Evolutionary conservation across 2,888 invertebrate genomes (phyloP).

Genomic region (Cataglyphis altisquamis): DNA sequence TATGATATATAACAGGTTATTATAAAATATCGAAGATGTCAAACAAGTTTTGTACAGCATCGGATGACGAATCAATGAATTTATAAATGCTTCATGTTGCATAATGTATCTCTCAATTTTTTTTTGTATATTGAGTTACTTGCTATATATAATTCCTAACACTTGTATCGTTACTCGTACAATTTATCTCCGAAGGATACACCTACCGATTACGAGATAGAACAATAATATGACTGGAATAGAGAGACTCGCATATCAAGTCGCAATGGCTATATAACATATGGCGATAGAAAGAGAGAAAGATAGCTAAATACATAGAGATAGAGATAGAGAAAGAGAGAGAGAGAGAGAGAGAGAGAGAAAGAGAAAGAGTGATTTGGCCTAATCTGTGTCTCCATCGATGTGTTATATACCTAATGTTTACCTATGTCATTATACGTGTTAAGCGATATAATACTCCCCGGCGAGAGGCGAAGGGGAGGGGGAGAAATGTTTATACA

Average conservation of each 20-base stretch:
- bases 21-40: background rate
- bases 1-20: background rate
- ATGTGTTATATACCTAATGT: slow-evolving; percentile 71
- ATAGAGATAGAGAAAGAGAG: slow-evolving; percentile 11
- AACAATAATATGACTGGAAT: slow-evolving; percentile 23
- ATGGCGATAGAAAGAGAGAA: background rate
- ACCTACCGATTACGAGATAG: slow-evolving; percentile 15
- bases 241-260: slow-evolving; percentile 58
- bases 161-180: background rate
- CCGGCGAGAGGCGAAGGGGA: too few relatives aligned
- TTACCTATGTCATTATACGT: slow-evolving; percentile 40
- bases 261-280: slow-evolving; percentile 25
- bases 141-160: background rate
- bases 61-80: background rate
- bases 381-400: slow-evolving; percentile 80
- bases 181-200: slow-evolving; percentile 46
- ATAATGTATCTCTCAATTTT: background rate
- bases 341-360: background rate
- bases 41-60: background rate
- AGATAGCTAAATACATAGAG: too few relatives aligned
- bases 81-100: background rate
- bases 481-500: background rate
- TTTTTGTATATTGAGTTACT: background rate
- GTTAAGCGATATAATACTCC: background rate
- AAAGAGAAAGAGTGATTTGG: slow-evolving; percentile 68